phyloP scores from a whole-genome alignment of 2,113 vertebrate species.

The Tetrax tetrax region DNA sequence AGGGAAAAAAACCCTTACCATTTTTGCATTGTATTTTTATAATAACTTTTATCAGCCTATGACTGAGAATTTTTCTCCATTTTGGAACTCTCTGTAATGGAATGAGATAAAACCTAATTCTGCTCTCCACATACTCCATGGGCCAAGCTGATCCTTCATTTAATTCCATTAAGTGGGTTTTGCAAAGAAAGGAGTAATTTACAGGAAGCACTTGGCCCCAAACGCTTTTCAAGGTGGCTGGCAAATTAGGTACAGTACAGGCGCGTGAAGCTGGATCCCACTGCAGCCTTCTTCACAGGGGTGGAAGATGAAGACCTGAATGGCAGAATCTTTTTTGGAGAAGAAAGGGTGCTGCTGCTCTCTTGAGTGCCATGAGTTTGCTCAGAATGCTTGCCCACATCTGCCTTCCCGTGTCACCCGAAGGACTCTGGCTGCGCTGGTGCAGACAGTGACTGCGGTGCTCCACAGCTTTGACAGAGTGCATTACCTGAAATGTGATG shows the following conservation, averaged over 20 bases:
- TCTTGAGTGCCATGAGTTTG: rapidly evolving
- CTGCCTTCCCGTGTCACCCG: rapidly evolving
- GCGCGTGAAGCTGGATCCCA: rapidly evolving
- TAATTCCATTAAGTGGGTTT: background rate
- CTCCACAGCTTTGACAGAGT: background rate
- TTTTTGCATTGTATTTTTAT: background rate
- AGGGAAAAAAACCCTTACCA: background rate
- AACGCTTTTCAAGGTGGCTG: background rate
- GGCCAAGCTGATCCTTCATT: background rate
- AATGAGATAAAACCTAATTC: background rate
- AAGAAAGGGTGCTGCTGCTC: background rate
- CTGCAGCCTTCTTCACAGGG: background rate
- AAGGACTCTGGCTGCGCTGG: rapidly evolving
- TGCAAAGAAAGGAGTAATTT: background rate
- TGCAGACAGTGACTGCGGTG: background rate
- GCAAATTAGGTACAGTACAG: background rate
- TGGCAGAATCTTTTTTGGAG: background rate
- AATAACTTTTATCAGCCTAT: background rate
- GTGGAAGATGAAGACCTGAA: background rate
- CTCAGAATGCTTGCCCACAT: background rate
- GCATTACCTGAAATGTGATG: background rate
- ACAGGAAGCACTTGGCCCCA: background rate
- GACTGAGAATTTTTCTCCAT: background rate
- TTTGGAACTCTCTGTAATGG: background rate
- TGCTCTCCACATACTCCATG: background rate